Evolutionary conservation across 2,888 invertebrate genomes (phyloP), one percentile per base, ranked within the genome.

Genomic region (Ferdinandea cuprea): DNA sequence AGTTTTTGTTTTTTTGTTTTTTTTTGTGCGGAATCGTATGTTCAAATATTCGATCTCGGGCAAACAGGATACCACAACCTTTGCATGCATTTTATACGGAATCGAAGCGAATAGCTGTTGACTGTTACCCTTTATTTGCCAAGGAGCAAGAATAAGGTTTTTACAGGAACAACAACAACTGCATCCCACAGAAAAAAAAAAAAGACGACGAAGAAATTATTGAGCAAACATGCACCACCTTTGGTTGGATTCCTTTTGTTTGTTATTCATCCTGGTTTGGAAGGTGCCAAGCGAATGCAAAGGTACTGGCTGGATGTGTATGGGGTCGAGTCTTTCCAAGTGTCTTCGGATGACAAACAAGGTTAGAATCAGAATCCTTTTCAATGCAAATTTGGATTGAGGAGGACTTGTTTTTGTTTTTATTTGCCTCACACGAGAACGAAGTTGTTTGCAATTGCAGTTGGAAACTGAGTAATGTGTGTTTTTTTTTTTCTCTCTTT

Each of bases 361-460:
- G 42, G 77, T 71, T 71, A 65, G 71, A 68, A 54, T 30, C 59
- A 28, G 61, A 59, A 58, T 71, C 40, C 63, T 78, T 71, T 71
- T 71, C 78, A 71, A 78, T 78, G 65, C 65, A 71, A 78, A 78
- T 78, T 78, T 78, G 78, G 9, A 19, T 65, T 48, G 15, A 35
- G 52, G 15, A 48, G 52, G 15, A 48, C 15, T 32, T 13, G 15
- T 25, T 56, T 35, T 61, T 61, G 46, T 52, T 44, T 59, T 59
- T 76, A 40, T 76, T 68, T 59, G 50, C 50, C 32, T 66, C 50
- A 44, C 25, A 25, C 25, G 5, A 25, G 25, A 59, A 52, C 15
- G 40, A 68, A 32, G 56, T 40, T 69, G 54, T 69, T 77, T 63
- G 69, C 32, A 69, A 44, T 63, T 63, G 61, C 9, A 56, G 54